Base-by-base conservation (phyloP, 2,888 invertebrate species). In the Auanema freiburgensis region DNA sequence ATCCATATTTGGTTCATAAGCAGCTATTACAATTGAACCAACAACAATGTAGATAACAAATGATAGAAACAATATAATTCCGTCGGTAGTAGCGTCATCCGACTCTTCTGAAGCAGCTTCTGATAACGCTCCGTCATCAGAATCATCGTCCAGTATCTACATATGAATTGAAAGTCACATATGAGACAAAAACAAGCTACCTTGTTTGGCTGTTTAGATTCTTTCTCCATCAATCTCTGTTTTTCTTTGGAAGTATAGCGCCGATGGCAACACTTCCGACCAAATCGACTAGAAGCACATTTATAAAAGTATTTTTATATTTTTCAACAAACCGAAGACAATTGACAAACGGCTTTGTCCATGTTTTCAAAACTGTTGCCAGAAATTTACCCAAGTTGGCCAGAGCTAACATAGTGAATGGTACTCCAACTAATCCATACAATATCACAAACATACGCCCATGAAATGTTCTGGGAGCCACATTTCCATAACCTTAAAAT, bases 311-410 rank as follows among this genome's bases (percentile, higher is more conserved):
- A 50, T 62, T 50, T 40, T 59, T 55, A n/a, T n/a, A 63, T 52
- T 25, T 44, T 46, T 14, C 63, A 41, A 12, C 62, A 63, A 25
- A 59, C 59, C 60, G n/a, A 12, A 55, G 14, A 43, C 57, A 62
- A 12, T 64, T 46, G 10, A 77, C 54, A 41, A 77, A 75, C 5
- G 79, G 79, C 18, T 68, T 54, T 0, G 76, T 67, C 68, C 77
- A 75, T 12, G 67, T 44, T 55, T 78, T 79, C 56, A 80, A 61
- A 21, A 80, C 59, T 1, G 76, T 69, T 3, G 80, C 79, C 46
- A 80, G 59, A 58, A 80, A 80, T 57, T 80, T 80, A 46, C 80
- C 80, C 41, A 80, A 65, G 59, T 80, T 80, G 0, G 80, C 80
- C 14, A 80, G 78, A 18, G 77, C 80, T 63, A 80, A 67, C 80